Percentiles rank a stretch among this genome's conserved stretches.
phyloP scores from a whole-genome alignment of 2,797 vertebrate species.

The Anguilla megastoma region DNA sequence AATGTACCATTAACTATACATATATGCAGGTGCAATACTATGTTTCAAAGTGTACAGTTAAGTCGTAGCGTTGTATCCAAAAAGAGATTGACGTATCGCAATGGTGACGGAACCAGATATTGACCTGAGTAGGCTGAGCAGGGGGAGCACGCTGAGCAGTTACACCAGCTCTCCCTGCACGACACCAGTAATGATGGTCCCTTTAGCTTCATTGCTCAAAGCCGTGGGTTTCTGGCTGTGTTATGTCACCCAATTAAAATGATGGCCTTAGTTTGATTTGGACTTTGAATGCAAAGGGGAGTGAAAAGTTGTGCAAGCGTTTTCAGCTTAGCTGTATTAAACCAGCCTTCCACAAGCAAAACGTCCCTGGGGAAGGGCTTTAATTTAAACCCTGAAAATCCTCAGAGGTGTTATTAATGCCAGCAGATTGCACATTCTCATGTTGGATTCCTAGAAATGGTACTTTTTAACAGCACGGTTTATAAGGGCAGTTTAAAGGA shows the following conservation, averaged over 20 bases:
- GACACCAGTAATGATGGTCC: not conserved
- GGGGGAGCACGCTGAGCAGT: too few relatives aligned
- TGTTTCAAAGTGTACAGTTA: too few relatives aligned
- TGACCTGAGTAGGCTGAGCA: too few relatives aligned
- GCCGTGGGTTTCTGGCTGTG: not conserved
- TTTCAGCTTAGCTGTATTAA: constrained; percentile 51
- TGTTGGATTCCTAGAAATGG: constrained; percentile 6
- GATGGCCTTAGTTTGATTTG: constrained; percentile 30
- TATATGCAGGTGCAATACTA: too few relatives aligned
- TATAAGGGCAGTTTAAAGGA: not conserved
- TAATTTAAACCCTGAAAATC: constrained; percentile 35
- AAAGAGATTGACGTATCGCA: too few relatives aligned
- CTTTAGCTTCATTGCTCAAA: not conserved
- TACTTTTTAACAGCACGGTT: too few relatives aligned
- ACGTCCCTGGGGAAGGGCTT: constrained; percentile 39
- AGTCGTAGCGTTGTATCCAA: too few relatives aligned
- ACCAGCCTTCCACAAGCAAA: constrained; percentile 36
- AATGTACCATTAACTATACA: too few relatives aligned
- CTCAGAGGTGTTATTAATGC: constrained; percentile 34
- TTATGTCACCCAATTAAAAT: constrained; percentile 51
- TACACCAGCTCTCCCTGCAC: not conserved
- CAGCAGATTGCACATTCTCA: constrained; percentile 24
- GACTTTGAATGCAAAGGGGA: constrained; percentile 14
- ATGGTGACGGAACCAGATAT: too few relatives aligned
- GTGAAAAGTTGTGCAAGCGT: not conserved